Conservation (phyloP, 92 coral and sea anemone genomes). For the Scolanthus callimorphus region DNA sequence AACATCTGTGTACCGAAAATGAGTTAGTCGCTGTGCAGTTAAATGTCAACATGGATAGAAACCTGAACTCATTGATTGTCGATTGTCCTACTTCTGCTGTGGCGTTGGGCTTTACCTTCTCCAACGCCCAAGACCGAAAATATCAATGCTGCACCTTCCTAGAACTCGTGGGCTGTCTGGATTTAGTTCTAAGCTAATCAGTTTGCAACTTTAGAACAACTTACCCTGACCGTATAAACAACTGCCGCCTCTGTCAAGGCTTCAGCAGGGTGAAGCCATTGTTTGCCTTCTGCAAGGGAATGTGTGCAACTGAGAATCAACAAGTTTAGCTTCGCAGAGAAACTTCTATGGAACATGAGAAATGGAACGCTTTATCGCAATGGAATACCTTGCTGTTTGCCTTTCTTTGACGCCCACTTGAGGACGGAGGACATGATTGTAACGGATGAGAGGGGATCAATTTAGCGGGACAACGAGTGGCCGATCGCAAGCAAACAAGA, state of each 20-base stretch:
- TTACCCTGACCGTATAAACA: constrained; percentile 79
- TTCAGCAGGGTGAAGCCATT: constrained; percentile 90
- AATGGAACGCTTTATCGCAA: background rate
- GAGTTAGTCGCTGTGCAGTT: too few species aligned
- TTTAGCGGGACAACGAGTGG: background rate
- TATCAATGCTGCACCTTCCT: too few species aligned
- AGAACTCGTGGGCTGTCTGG: background rate
- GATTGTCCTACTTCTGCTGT: too few species aligned
- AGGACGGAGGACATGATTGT: constrained; percentile 46
- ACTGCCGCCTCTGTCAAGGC: constrained; percentile 70
- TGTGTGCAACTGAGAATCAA: background rate
- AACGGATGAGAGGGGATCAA: background rate
- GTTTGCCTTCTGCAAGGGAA: constrained; percentile 43
- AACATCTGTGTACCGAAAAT: too few species aligned
- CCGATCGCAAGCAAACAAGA: background rate
- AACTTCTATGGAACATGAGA: background rate
- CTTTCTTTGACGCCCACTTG: constrained; percentile 55
- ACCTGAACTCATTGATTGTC: too few species aligned
- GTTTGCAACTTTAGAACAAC: constrained; percentile 7
- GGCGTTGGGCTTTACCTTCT: too few species aligned
- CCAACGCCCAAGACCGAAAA: too few species aligned
- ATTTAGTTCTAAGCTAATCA: too few species aligned
- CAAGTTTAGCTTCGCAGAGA: background rate
- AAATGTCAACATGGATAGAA: too few species aligned
- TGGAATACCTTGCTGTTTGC: constrained; percentile 54